phyloP scores from a whole-genome alignment of 2,797 vertebrate species.

The Galaxias olidus region DNA sequence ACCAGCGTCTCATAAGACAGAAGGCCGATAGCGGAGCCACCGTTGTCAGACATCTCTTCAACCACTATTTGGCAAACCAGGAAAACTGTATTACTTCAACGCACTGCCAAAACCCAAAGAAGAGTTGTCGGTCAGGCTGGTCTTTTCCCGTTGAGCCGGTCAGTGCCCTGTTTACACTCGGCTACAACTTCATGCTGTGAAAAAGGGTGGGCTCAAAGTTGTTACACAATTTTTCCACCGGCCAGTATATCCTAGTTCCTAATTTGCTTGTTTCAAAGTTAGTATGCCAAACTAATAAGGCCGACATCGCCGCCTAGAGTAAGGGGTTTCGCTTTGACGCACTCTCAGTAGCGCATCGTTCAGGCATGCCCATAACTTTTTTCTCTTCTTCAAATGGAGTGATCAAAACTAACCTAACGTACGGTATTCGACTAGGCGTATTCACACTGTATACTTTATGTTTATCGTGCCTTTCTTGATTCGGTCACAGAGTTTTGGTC shows the following conservation, averaged over 20 bases:
- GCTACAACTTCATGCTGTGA: neutral
- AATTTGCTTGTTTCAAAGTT: neutral
- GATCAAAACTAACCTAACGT: too few species aligned
- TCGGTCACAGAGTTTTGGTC: too few species aligned
- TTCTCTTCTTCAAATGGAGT: too few species aligned
- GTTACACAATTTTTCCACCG: conserved; percentile 28
- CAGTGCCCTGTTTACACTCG: neutral
- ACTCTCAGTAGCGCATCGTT: too few species aligned
- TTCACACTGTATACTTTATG: too few species aligned
- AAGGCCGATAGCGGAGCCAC: conserved; percentile 55
- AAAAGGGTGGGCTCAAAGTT: neutral
- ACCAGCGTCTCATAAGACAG: conserved; percentile 81
- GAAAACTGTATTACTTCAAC: neutral
- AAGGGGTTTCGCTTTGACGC: neutral
- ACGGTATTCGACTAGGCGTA: too few species aligned
- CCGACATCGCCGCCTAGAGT: conserved; percentile 8
- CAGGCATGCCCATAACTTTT: too few species aligned
- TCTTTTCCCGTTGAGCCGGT: neutral
- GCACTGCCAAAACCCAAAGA: neutral
- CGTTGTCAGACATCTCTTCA: conserved; percentile 65
- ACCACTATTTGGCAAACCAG: conserved; percentile 1
- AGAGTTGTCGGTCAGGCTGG: neutral
- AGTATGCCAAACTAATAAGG: too few species aligned
- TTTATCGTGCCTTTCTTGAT: too few species aligned
- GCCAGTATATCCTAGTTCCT: conserved; percentile 4